phyloP scores from a whole-genome alignment of 2,113 vertebrate species.

The Arothron firmamentum region DNA sequence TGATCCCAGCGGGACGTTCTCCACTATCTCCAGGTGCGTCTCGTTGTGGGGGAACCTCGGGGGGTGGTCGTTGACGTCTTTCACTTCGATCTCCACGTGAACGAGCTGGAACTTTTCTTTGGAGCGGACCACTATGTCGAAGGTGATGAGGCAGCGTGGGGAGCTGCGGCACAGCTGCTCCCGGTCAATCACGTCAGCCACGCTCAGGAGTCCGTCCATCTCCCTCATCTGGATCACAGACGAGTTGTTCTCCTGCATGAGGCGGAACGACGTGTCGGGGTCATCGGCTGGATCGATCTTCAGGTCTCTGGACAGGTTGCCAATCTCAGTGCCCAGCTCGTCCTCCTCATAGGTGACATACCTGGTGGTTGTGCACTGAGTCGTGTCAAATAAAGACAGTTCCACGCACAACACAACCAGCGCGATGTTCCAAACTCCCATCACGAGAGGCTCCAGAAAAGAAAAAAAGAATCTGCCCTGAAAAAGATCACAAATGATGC shows the following conservation, averaged over 20 bases:
- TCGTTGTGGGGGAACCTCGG: constrained; percentile 63
- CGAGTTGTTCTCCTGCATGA: constrained; percentile 69
- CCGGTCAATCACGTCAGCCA: constrained; percentile 68
- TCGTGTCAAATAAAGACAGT: constrained; percentile 27
- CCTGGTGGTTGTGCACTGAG: constrained; percentile 53
- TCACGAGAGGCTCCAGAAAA: constrained; percentile 20
- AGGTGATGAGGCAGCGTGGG: constrained; percentile 67
- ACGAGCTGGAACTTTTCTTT: constrained; percentile 76
- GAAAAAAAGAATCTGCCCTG: background rate
- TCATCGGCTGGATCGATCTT: constrained; percentile 63
- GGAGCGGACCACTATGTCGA: constrained; percentile 74
- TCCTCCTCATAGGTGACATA: constrained; percentile 73
- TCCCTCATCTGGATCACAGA: constrained; percentile 69
- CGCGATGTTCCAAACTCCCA: constrained; percentile 41
- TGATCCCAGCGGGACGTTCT: constrained; percentile 61
- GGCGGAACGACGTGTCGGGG: constrained; percentile 59
- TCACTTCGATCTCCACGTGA: constrained; percentile 76
- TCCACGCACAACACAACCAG: constrained; percentile 20
- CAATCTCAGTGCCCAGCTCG: constrained; percentile 59
- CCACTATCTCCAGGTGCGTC: constrained; percentile 66
- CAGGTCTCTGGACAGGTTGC: constrained; percentile 64
- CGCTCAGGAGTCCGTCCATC: constrained; percentile 71
- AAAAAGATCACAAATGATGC: constrained; percentile 31
- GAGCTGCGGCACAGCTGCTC: constrained; percentile 71
- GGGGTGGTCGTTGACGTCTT: constrained; percentile 74